A percentile compares a stretch with the other conserved stretches of the same genome.
Evolutionary conservation across 2,888 invertebrate species (phyloP).

Genomic region (Calameuta filiformis): DNA sequence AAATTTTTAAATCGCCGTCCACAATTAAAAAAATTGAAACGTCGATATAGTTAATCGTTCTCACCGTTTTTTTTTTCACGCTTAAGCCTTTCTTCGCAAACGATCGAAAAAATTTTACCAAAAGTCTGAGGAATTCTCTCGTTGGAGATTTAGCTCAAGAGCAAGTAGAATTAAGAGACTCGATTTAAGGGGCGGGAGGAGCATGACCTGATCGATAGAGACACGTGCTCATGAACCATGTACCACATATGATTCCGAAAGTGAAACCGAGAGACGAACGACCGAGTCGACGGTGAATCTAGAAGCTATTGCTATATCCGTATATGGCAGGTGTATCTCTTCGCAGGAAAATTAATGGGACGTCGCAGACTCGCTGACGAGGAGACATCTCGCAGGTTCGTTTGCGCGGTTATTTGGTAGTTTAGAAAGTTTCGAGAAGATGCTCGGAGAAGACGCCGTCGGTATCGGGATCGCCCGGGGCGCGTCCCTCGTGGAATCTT

Average conservation of each 20-base stretch:
- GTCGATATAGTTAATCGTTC: too few relatives aligned
- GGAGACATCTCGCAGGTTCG: neutral
- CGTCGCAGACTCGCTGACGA: neutral
- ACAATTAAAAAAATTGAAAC: too few relatives aligned
- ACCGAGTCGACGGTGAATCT: constrained; percentile 14
- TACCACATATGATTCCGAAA: constrained; percentile 34
- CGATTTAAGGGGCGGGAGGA: too few relatives aligned
- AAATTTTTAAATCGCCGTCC: too few relatives aligned
- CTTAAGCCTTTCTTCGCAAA: too few relatives aligned
- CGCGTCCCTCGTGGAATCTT: constrained; percentile 18
- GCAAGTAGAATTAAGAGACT: too few relatives aligned
- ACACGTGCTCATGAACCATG: neutral
- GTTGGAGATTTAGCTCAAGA: too few relatives aligned
- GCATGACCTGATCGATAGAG: too few relatives aligned
- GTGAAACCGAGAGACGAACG: constrained; percentile 34
- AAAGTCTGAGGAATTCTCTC: too few relatives aligned
- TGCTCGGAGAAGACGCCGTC: constrained; percentile 6
- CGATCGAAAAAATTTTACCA: too few relatives aligned
- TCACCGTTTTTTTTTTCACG: too few relatives aligned
- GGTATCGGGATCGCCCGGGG: constrained; percentile 22
- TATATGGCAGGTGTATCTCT: constrained; percentile 1
- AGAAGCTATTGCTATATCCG: neutral
- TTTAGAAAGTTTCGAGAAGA: constrained; percentile 53
- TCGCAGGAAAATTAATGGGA: constrained; percentile 28
- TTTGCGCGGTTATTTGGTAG: constrained; percentile 34